Conservation (phyloP, 1,140 invertebrate genomes). For the Ylistrum balloti region DNA sequence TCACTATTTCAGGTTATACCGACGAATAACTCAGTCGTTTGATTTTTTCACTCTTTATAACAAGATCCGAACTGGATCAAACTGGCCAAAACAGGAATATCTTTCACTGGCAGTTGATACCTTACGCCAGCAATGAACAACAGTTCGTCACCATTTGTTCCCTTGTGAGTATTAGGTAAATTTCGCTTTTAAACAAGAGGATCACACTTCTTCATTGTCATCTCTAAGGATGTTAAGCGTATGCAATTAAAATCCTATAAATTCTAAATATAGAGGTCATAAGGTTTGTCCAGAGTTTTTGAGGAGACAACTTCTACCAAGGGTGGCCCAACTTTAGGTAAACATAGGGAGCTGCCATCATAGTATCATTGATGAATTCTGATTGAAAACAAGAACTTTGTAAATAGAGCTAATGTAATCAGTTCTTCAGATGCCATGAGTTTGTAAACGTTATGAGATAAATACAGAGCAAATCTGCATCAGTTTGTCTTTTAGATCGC, state of each 20-base stretch:
- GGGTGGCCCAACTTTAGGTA: background rate
- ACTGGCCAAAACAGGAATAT: background rate
- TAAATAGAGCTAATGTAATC: background rate
- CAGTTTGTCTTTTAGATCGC: too few species aligned
- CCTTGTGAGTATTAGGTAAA: too few species aligned
- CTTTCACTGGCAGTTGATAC: background rate
- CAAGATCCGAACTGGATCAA: background rate
- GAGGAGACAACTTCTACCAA: background rate
- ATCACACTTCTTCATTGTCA: too few species aligned
- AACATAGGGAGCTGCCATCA: background rate
- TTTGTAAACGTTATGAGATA: background rate
- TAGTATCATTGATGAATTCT: background rate
- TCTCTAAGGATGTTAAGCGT: too few species aligned
- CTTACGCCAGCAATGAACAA: too few species aligned
- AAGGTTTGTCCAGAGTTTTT: background rate
- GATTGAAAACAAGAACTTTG: background rate
- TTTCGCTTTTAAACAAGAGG: too few species aligned
- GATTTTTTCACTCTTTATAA: background rate
- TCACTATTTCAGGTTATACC: background rate
- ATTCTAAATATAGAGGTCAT: background rate
- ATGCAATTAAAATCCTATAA: background rate
- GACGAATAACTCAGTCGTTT: background rate
- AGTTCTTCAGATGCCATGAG: background rate
- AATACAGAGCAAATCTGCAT: background rate
- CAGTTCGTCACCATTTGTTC: too few species aligned